Percentiles rank a stretch among this genome's conserved stretches.
Conservation (phyloP, 2,797 vertebrate genomes). For the Tenualosa ilisha region DNA sequence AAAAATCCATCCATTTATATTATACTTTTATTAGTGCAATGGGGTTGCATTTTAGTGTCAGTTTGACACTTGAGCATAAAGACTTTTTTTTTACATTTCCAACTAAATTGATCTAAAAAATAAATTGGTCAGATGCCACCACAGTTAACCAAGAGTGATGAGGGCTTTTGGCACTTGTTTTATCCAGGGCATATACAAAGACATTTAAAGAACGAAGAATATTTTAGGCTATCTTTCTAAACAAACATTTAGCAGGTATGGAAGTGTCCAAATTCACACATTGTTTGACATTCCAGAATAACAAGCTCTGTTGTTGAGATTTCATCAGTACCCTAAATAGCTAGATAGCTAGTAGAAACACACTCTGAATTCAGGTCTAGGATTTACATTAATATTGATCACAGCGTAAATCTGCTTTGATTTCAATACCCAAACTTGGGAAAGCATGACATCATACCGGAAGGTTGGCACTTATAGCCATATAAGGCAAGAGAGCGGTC, state of each 20-base stretch:
- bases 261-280: not conserved
- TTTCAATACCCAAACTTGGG: slow-evolving; percentile 52
- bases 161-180: not conserved
- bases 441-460: slow-evolving; percentile 70
- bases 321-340: not conserved
- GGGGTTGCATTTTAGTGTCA: not conserved
- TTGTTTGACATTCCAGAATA: not conserved
- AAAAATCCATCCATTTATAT: not conserved
- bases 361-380: slow-evolving; percentile 19
- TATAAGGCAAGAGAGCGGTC: slow-evolving; percentile 68
- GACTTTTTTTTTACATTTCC: not conserved
- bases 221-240: not conserved
- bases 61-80: not conserved
- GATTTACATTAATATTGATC: slow-evolving; percentile 33
- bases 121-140: not conserved
- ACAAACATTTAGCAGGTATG: not conserved
- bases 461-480: slow-evolving; percentile 63
- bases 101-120: not conserved
- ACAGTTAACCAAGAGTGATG: not conserved
- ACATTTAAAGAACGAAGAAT: not conserved
- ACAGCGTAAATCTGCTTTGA: slow-evolving; percentile 40
- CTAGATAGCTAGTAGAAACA: not conserved
- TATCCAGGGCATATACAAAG: not conserved
- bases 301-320: not conserved
- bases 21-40: not conserved